Conservation (phyloP, 2,797 vertebrate genomes). For the Periophthalmus magnuspinnatus region DNA sequence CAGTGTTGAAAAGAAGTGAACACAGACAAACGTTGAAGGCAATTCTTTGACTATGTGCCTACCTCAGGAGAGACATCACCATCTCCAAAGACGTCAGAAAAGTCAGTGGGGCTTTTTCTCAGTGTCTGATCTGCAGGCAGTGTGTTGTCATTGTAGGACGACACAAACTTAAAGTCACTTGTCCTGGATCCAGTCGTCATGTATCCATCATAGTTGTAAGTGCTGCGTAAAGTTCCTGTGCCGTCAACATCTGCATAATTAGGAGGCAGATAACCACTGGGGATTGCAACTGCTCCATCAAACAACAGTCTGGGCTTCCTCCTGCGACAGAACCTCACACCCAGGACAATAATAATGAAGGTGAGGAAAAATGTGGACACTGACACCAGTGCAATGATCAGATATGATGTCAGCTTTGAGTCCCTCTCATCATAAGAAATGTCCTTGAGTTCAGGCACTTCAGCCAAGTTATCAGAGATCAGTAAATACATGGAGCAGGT, state of each 20-base stretch:
- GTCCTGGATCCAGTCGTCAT: conserved; percentile 62
- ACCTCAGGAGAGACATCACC: not conserved
- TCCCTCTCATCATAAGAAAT: conserved; percentile 47
- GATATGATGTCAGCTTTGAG: conserved; percentile 53
- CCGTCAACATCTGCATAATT: conserved; percentile 72
- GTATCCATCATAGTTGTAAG: conserved; percentile 62
- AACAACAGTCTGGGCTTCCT: conserved; percentile 58
- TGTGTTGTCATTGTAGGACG: conserved; percentile 64
- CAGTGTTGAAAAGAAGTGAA: no score
- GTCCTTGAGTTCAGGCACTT: conserved; percentile 56
- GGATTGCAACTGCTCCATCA: conserved; percentile 52
- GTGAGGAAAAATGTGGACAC: conserved; percentile 71
- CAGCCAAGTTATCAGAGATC: conserved; percentile 50
- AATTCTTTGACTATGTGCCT: no score
- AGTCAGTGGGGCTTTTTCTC: conserved; percentile 34
- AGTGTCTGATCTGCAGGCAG: conserved; percentile 49
- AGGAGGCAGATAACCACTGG: conserved; percentile 59
- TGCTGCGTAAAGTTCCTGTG: conserved; percentile 49
- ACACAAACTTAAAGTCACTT: conserved; percentile 73
- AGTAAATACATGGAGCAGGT: conserved; percentile 69
- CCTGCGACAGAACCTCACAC: conserved; percentile 58
- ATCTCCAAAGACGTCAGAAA: conserved; percentile 19
- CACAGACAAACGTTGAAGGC: no score
- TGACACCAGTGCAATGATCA: conserved; percentile 58
- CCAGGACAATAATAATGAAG: conserved; percentile 57